phyloP scores from a whole-genome alignment of 37 sponge, comb jelly and placozoan species.

The Amphimedon queenslandica region DNA sequence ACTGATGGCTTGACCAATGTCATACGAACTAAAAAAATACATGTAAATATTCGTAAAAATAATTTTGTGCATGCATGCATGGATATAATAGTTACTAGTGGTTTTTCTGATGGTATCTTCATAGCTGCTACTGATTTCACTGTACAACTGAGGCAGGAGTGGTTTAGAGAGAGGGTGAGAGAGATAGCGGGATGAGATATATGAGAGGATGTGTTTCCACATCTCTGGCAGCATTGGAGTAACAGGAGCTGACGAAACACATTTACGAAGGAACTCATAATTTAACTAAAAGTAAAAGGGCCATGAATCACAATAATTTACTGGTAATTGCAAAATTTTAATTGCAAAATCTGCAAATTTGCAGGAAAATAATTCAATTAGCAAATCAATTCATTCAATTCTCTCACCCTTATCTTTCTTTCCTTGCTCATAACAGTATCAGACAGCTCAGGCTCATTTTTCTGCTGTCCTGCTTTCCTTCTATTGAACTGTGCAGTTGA shows the following conservation, averaged over 20 bases:
- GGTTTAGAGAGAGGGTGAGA: conserved; percentile 13
- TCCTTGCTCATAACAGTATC: conserved; percentile 84
- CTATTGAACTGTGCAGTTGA: conserved; percentile 59
- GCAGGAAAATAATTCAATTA: no score
- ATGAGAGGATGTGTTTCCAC: conserved; percentile 68
- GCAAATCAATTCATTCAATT: no score
- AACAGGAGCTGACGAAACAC: conserved; percentile 82
- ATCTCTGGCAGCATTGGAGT: conserved; percentile 65
- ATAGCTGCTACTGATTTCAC: conserved; percentile 40
- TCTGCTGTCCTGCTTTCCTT: neutral
- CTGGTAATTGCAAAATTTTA: neutral
- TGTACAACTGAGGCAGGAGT: conserved; percentile 23
- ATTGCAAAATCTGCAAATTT: no score
- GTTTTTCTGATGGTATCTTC: conserved; percentile 74
- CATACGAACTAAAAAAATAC: conserved; percentile 44
- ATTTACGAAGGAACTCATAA: conserved; percentile 81
- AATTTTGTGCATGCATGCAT: neutral
- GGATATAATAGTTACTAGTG: conserved; percentile 27
- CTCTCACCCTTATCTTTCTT: conserved; percentile 52
- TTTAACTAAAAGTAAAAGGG: conserved; percentile 49
- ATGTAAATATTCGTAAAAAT: neutral
- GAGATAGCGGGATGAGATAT: conserved; percentile 34
- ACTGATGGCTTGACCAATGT: conserved; percentile 74
- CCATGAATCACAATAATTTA: neutral
- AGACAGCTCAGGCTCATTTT: conserved; percentile 53